Conservation (phyloP, 2,888 invertebrate genomes). For the Achlya flavicornis region DNA sequence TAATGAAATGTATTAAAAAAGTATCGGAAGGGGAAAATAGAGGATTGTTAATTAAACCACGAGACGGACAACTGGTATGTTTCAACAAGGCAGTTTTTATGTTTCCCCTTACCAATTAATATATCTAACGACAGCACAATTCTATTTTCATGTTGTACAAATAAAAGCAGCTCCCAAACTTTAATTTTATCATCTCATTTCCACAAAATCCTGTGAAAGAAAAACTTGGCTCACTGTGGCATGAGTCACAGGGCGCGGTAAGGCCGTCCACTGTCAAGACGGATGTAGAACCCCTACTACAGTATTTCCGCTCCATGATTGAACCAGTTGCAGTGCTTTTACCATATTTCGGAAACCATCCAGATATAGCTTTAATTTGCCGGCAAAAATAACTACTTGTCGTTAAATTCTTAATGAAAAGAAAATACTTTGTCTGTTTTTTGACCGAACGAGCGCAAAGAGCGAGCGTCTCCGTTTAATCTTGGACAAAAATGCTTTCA, state of each 20-base stretch:
- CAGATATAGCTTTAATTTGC: not conserved
- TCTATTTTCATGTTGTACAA: no score
- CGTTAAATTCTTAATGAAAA: not conserved
- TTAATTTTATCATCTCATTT: not conserved
- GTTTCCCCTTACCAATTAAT: no score
- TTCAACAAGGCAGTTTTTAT: no score
- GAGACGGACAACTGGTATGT: no score
- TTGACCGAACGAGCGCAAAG: no score
- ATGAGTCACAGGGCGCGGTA: constrained; percentile 12
- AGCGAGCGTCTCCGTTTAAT: no score
- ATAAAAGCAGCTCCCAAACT: not conserved
- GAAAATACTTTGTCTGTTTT: not conserved
- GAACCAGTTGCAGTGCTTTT: constrained; percentile 18
- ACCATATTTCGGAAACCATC: constrained; percentile 12
- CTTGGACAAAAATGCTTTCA: no score
- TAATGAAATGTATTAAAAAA: no score
- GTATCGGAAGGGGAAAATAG: no score
- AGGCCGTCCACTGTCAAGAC: constrained; percentile 28
- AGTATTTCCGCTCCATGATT: constrained; percentile 32
- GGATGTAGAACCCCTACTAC: constrained; percentile 29
- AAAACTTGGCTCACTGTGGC: not conserved
- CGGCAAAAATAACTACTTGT: not conserved
- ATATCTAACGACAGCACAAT: no score
- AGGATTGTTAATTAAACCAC: no score
- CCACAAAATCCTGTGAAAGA: not conserved